A percentile compares a stretch with the other conserved stretches of the same genome.
phyloP scores from a whole-genome alignment of 2,113 vertebrate species.

The Platanista minor region DNA sequence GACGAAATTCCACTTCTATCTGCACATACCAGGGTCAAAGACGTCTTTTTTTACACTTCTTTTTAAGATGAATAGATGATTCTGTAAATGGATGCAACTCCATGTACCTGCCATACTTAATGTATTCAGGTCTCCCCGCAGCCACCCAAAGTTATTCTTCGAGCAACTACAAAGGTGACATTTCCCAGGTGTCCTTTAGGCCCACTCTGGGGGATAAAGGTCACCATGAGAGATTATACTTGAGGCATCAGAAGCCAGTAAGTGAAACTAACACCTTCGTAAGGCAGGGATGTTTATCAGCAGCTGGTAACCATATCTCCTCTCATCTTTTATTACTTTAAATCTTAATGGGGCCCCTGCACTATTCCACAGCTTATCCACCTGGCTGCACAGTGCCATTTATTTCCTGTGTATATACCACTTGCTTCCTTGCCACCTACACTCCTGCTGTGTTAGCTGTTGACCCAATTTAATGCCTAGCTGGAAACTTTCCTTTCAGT shows the following conservation, averaged over 20 bases:
- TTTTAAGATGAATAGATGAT: neutral
- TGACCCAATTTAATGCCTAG: slow-evolving; percentile 81
- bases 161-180: neutral
- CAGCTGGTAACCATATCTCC: slow-evolving; percentile 53
- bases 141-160: neutral
- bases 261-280: slow-evolving; percentile 59
- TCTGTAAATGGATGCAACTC: neutral
- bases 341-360: slow-evolving; percentile 66
- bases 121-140: neutral
- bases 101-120: neutral
- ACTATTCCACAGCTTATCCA: slow-evolving; percentile 51
- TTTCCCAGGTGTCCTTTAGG: neutral
- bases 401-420: slow-evolving; percentile 54
- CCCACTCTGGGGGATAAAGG: neutral
- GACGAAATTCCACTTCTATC: neutral
- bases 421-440: slow-evolving; percentile 66
- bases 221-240: slow-evolving; percentile 21
- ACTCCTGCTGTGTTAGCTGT: slow-evolving; percentile 72
- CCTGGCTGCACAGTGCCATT: neutral
- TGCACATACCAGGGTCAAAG: neutral
- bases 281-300: slow-evolving; percentile 66
- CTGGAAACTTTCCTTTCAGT: slow-evolving; percentile 73
- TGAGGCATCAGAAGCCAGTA: slow-evolving; percentile 46
- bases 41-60: neutral
- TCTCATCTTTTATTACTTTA: slow-evolving; percentile 75